phyloP scores from a whole-genome alignment of 2,888 invertebrate species.

The Furcula furcula region DNA sequence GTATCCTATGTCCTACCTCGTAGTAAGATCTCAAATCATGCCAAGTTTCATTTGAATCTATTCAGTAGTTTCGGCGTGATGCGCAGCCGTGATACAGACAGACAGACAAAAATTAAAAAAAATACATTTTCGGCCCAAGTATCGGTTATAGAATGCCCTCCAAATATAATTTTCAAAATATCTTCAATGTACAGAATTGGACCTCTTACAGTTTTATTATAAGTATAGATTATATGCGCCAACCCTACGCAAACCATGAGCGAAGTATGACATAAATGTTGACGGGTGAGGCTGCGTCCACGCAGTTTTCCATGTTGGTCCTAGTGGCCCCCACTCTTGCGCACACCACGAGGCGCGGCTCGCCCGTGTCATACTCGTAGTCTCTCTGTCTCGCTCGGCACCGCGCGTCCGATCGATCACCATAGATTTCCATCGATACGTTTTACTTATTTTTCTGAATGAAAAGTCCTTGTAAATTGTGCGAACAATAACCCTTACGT shows the following conservation, averaged over 20 bases:
- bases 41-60: too few species aligned
- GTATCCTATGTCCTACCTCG: too few species aligned
- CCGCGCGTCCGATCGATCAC: conserved; percentile 58
- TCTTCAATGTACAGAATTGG: too few species aligned
- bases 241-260: background rate
- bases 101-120: too few species aligned
- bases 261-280: conserved; percentile 17
- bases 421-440: conserved; percentile 52
- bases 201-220: too few species aligned
- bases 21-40: too few species aligned
- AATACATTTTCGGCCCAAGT: too few species aligned
- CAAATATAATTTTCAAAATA: too few species aligned
- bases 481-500: conserved; percentile 16
- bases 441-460: conserved; percentile 71
- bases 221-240: too few species aligned
- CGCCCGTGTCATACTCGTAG: conserved; percentile 47
- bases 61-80: too few species aligned
- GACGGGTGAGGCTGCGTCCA: conserved; percentile 47
- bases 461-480: conserved; percentile 62
- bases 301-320: conserved; percentile 64
- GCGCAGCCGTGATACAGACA: too few species aligned
- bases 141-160: too few species aligned
- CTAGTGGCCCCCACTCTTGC: conserved; percentile 62
- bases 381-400: conserved; percentile 56
- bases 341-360: conserved; percentile 37